These are phyloP conservation scores for Pyrocephalus nanus DNA, from an alignment of 2,797 vertebrate species.

Conservation along the genomic window DNA sequence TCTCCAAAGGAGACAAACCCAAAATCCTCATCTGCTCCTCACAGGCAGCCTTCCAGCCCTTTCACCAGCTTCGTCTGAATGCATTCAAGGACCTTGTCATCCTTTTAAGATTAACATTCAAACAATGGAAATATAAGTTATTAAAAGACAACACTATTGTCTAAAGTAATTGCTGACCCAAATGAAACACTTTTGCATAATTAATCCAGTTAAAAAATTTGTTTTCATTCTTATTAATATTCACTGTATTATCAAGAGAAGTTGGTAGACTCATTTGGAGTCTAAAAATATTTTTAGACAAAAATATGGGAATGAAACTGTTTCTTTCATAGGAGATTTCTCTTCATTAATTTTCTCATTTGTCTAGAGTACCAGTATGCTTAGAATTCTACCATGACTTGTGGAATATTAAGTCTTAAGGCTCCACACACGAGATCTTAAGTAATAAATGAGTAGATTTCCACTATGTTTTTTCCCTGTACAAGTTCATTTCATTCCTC, in stretches of 20 bases:
- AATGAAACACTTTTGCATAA: not conserved
- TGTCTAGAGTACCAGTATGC: not conserved
- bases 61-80: not conserved
- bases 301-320: not conserved
- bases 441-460: not conserved
- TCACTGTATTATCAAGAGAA: not conserved
- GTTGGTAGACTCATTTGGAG: not conserved
- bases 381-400: not conserved
- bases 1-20: not conserved
- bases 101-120: not conserved
- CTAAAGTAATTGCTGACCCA: not conserved
- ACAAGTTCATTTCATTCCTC: not conserved
- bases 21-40: not conserved
- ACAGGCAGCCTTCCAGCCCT: not conserved
- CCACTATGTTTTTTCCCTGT: not conserved
- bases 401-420: not conserved
- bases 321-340: not conserved
- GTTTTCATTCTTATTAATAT: not conserved
- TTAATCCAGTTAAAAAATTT: not conserved
- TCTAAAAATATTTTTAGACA: not conserved
- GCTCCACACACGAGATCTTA: not conserved
- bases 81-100: not conserved
- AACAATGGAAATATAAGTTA: not conserved
- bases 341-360: not conserved
- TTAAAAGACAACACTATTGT: not conserved